Evolutionary conservation across 2,797 vertebrate species (phyloP), one percentile per base, ranked within the genome.

Genomic region (Hirundo rustica): DNA sequence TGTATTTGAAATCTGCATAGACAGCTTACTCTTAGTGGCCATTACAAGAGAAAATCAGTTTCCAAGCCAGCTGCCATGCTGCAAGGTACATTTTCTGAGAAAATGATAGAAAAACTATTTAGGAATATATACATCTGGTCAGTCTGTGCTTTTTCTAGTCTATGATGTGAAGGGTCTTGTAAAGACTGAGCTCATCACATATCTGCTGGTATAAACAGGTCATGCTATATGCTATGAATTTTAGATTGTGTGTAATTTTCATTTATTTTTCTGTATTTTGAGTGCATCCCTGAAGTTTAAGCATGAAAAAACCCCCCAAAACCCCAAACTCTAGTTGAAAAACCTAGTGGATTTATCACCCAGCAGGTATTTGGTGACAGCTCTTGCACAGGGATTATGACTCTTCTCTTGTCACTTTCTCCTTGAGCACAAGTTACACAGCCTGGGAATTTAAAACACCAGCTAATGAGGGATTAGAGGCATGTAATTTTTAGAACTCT

Each of bases 401-500:
- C 81, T 96, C 72, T 95, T 91, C 67, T 81, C 73, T 75, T 88
- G 79, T 94, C 93, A 88, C 61, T 91, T 94, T 95, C 90, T 96
- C 94, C 92, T 95, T 90, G 38, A 88, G 82, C 42, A 32, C 76
- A 67, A 82, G 54, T 65, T 77, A 40, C 70, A 51, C 72, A 83
- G 78, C 36, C 66, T 80, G 76, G 74, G 92, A 88, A 92, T 88
- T 94, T 95, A 91, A 96, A 94, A 94, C 10, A 29, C 53, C 20
- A 85, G 36, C 84, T 91, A 96, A 93, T 88, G 80, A 92, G 89
- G 76, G 89, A 92, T 96, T 94, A 96, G 92, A 85, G 91, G 74
- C 61, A 36, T 92, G 67, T 74, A 92, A 95, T 95, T 94, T 95
- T 94, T 95, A 92, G 89, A 96, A 93, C 78, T 36, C 85, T 94